Conservation (phyloP, 2,888 invertebrate genomes). For the Chromoteleia sp. region DNA sequence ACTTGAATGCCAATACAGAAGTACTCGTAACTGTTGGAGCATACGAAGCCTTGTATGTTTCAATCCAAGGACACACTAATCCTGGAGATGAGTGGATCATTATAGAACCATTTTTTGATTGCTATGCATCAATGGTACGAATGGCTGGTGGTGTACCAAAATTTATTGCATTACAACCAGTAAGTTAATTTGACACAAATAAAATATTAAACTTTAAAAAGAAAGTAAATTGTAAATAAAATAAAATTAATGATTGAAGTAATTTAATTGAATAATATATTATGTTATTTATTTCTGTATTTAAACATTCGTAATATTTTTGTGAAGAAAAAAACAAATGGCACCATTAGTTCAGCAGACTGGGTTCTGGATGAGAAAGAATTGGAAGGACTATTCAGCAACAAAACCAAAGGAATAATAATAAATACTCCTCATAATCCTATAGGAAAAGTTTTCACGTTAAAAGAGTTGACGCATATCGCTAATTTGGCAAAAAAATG, state of each 20-base stretch:
- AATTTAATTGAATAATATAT: too few relatives aligned
- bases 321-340: constrained; percentile 85
- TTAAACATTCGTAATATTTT: neutral
- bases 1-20: constrained; percentile 94
- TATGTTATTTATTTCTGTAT: constrained; percentile 22
- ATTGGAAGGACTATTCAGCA: constrained; percentile 91
- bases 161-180: constrained; percentile 94
- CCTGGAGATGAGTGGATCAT: constrained; percentile 96
- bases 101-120: constrained; percentile 99
- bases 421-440: constrained; percentile 99
- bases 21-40: constrained; percentile 96
- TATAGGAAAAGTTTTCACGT: constrained; percentile 94
- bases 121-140: constrained; percentile 97
- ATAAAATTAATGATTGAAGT: too few relatives aligned
- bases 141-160: constrained; percentile 94
- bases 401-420: constrained; percentile 96
- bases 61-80: constrained; percentile 94
- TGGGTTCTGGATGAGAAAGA: constrained; percentile 95
- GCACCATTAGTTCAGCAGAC: constrained; percentile 90
- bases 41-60: constrained; percentile 95
- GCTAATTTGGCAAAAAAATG: constrained; percentile 96
- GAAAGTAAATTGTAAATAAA: too few relatives aligned
- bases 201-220: too few relatives aligned
- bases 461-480: constrained; percentile 90
- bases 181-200: constrained; percentile 84